These are phyloP conservation scores for Emydocephalus ijimae DNA, from an alignment of 2,113 vertebrate genomes.

Conservation along the genomic window DNA sequence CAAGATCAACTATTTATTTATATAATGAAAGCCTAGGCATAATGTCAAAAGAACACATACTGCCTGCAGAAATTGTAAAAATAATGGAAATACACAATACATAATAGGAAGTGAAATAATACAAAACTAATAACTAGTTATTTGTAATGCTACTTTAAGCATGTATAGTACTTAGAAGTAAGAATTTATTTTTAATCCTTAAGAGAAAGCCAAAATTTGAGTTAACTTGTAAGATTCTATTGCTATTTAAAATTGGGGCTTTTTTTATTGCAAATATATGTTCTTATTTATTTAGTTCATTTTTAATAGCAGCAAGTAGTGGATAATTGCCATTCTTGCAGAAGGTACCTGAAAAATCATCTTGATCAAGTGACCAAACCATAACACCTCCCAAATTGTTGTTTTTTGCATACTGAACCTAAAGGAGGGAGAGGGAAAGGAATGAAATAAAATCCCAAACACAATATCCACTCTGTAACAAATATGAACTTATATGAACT, in stretches of 20 bases:
- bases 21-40: background rate
- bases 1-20: background rate
- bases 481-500: background rate
- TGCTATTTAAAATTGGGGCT: background rate
- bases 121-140: background rate
- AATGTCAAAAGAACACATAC: background rate
- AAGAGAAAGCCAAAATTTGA: background rate
- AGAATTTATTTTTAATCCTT: background rate
- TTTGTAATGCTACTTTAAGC: background rate
- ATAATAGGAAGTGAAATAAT: background rate
- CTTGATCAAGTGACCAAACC: conserved; percentile 79
- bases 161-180: background rate
- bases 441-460: background rate
- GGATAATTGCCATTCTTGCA: conserved; percentile 75
- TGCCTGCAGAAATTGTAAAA: background rate
- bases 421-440: background rate
- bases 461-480: background rate
- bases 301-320: conserved; percentile 73
- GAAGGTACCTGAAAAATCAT: conserved; percentile 77
- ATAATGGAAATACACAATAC: background rate
- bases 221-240: background rate
- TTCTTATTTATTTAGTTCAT: background rate
- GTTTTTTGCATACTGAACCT: conserved; percentile 74
- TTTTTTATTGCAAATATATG: background rate
- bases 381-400: conserved; percentile 75